Percentiles rank a stretch among this genome's conserved stretches.
phyloP scores from a whole-genome alignment of 1,140 invertebrate species.

The Dinothrombium tinctorium region DNA sequence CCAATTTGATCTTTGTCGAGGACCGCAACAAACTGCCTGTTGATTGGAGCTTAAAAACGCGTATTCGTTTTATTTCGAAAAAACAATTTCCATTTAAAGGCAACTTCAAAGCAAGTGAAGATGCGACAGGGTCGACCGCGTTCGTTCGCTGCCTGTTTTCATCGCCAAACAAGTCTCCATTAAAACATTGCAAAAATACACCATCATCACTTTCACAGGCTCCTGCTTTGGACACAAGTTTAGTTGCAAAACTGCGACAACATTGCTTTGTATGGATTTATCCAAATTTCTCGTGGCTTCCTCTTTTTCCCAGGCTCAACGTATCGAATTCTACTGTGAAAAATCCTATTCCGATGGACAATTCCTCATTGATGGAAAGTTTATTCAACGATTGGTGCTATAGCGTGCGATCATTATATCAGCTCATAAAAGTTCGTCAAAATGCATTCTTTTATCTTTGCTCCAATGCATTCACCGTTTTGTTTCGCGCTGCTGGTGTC shows the following conservation, averaged over 20 bases:
- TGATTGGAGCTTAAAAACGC: conserved; percentile 68
- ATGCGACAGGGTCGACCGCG: conserved; percentile 62
- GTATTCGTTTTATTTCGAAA: conserved; percentile 49
- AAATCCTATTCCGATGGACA: background rate
- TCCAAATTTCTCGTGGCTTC: conserved; percentile 60
- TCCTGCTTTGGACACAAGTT: conserved; percentile 40
- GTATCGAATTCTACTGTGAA: background rate
- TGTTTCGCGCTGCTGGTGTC: conserved; percentile 31
- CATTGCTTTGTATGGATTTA: conserved; percentile 71
- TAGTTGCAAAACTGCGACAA: conserved; percentile 57
- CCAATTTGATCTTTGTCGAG: background rate
- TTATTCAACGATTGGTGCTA: conserved; percentile 26
- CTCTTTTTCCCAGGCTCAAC: conserved; percentile 42
- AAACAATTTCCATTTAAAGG: conserved; percentile 55
- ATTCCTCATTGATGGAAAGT: conserved; percentile 15
- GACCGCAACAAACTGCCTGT: conserved; percentile 22
- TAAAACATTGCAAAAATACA: conserved; percentile 18
- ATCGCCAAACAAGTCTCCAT: conserved; percentile 26
- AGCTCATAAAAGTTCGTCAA: conserved; percentile 49
- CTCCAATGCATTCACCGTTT: conserved; percentile 58
- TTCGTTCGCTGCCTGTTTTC: conserved; percentile 48
- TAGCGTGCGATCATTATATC: conserved; percentile 40
- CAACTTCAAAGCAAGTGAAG: conserved; percentile 46
- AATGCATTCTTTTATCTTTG: conserved; percentile 89
- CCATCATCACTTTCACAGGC: background rate